Evolutionary conservation across 64 coral and sea anemone genomes (phyloP).

Genomic region (Astreopora myriophthalma): DNA sequence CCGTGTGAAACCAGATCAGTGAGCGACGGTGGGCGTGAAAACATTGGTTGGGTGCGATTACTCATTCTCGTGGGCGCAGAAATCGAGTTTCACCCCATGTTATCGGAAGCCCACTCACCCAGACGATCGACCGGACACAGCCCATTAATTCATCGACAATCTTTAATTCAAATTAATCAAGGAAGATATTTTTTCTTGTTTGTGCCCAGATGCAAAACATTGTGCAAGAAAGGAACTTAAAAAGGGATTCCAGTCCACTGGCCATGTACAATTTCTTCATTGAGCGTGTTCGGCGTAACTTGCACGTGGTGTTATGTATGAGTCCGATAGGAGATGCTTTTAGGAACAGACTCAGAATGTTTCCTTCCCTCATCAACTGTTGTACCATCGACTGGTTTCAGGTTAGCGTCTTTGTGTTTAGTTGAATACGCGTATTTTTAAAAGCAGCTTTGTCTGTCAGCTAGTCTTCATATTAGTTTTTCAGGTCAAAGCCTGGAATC

Average conservation of each 20-base stretch:
- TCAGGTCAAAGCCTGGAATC: background rate
- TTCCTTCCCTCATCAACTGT: conserved; percentile 97
- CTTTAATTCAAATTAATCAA: too few species aligned
- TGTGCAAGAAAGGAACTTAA: conserved; percentile 92
- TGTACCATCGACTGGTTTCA: conserved; percentile 99
- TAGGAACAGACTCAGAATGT: conserved; percentile 93
- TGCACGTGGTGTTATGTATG: conserved; percentile 94
- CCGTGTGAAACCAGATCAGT: too few species aligned
- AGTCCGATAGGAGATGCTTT: conserved; percentile 98
- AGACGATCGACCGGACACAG: too few species aligned
- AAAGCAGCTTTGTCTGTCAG: too few species aligned
- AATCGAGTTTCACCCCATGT: too few species aligned
- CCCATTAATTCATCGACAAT: too few species aligned
- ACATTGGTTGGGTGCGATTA: too few species aligned
- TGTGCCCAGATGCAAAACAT: conserved; percentile 84
- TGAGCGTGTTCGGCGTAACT: conserved; percentile 85
- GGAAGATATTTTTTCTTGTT: background rate
- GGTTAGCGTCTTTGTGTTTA: conserved; percentile 7
- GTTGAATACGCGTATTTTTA: background rate
- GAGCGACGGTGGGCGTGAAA: too few species aligned
- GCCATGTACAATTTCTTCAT: conserved; percentile 99
- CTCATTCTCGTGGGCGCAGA: too few species aligned
- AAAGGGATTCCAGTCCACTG: conserved; percentile 93
- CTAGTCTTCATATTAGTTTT: too few species aligned
- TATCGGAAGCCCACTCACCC: too few species aligned